phyloP scores from a whole-genome alignment of 2,113 vertebrate species.

The Calonectris borealis region DNA sequence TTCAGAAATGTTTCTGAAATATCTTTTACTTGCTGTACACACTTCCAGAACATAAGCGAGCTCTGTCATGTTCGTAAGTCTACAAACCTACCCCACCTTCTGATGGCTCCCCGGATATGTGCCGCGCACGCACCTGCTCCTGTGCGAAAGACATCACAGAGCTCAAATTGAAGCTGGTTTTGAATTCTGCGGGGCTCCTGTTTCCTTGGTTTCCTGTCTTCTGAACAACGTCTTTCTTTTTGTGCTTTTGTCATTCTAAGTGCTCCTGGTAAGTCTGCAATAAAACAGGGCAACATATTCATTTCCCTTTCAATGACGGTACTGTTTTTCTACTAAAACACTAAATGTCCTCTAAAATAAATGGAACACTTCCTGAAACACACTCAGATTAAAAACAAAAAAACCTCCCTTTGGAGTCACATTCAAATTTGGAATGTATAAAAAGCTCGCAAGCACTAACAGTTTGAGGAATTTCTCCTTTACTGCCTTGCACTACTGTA shows the following conservation, averaged over 20 bases:
- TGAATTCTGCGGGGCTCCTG: conserved; percentile 65
- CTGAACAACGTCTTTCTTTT: conserved; percentile 81
- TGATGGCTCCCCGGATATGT: conserved; percentile 73
- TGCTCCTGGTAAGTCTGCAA: conserved; percentile 81
- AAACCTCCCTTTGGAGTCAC: not conserved
- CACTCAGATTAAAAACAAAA: not conserved
- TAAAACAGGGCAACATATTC: not conserved
- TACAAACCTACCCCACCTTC: conserved; percentile 62
- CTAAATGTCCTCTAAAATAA: not conserved
- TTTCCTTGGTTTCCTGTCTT: conserved; percentile 66
- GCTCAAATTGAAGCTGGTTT: conserved; percentile 76
- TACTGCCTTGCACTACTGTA: not conserved
- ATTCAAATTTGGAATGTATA: not conserved
- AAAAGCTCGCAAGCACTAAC: not conserved
- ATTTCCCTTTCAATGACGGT: not conserved
- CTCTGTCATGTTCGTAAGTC: not conserved
- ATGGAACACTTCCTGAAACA: not conserved
- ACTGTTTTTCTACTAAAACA: not conserved
- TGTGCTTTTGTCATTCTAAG: conserved; percentile 85
- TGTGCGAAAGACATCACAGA: conserved; percentile 81
- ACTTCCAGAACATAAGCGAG: not conserved
- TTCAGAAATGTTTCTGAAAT: not conserved
- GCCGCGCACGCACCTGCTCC: conserved; percentile 77
- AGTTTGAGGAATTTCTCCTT: not conserved
- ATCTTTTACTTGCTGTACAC: not conserved